Evolutionary conservation across 2,888 invertebrate genomes (phyloP), one percentile per base, ranked within the genome.

Genomic region (Agrochola lota): DNA sequence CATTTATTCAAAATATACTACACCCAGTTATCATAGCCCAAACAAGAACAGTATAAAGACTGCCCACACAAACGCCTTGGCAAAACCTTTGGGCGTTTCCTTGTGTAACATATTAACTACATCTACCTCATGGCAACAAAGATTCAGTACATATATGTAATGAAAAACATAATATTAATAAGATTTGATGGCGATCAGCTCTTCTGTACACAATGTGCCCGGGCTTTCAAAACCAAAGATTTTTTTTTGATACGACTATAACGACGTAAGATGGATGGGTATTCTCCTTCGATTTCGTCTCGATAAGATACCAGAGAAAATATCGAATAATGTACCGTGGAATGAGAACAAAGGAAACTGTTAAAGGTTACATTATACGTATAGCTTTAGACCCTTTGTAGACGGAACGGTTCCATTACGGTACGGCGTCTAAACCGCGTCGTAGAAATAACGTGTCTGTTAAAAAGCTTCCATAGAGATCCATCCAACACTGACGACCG

Each of bases 321-420:
- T 73, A 73, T 81, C 49, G 49, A 43, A 49, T 52, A 77, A 77
- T 71, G 80, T 60, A 55, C 60, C 80, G 71, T 71, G 71, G 23
- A 71, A 62, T 77, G n/a, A 55, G 23, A 43, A 55, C 62, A 79
- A 55, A 40, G 57, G 60, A 55, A 23, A 62, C 79, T 35, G 12
- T 62, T 35, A 8, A 8, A 30, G 12, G 35, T 30, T n/a, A 46
- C 17, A 43, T 69, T 55, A 49, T 11, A 17, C 70, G n/a, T 57
- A 12, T 71, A 40, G 26, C 6, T 23, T 67, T n/a, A 52, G 20
- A 2, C 23, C 52, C 52, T 23, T 52, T 52, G 52, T 23, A 52
- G 8, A 52, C 20, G 52, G 8, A 7, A 52, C 20, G 17, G 49
- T 17, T 49, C 17, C 6, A 17, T 49, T 49, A 49, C 49, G 49